Conservation (phyloP, 2,888 invertebrate species). For the Nomada flava region DNA sequence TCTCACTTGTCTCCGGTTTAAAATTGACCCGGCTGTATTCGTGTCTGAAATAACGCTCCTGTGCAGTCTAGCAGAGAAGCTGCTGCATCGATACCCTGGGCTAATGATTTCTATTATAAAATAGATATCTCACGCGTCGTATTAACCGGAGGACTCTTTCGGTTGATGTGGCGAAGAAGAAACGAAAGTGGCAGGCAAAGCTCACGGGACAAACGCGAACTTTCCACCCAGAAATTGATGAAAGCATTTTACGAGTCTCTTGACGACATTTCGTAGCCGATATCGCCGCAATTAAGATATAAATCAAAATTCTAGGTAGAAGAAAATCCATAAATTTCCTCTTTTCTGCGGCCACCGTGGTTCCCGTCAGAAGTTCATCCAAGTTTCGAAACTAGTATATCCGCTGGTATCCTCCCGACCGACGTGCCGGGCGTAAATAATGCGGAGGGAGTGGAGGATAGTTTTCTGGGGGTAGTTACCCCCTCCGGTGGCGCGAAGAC, state of each 20-base stretch:
- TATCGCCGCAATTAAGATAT: slow-evolving; percentile 61
- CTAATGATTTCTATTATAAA: slow-evolving; percentile 66
- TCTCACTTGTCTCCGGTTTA: slow-evolving; percentile 30
- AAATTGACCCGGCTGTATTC: slow-evolving; percentile 20
- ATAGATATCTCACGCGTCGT: slow-evolving; percentile 62
- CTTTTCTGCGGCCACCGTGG: slow-evolving; percentile 79
- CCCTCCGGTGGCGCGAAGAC: slow-evolving; percentile 18
- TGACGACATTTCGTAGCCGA: slow-evolving; percentile 46
- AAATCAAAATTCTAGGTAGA: slow-evolving; percentile 79
- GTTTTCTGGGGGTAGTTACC: slow-evolving; percentile 40
- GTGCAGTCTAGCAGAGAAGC: neutral
- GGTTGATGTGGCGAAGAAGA: neutral
- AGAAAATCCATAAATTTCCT: slow-evolving; percentile 84
- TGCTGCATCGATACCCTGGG: slow-evolving; percentile 51
- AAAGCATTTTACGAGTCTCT: slow-evolving; percentile 19
- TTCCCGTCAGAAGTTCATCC: slow-evolving; percentile 82
- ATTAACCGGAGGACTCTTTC: slow-evolving; percentile 53
- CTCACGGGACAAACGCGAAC: neutral
- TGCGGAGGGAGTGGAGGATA: slow-evolving; percentile 54
- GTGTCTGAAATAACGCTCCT: neutral
- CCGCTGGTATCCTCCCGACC: slow-evolving; percentile 64
- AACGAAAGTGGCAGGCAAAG: neutral
- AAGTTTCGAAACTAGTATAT: slow-evolving; percentile 83
- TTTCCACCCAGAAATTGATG: slow-evolving; percentile 23
- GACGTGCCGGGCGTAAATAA: slow-evolving; percentile 77